These are phyloP conservation scores for Manacus vitellinus DNA, from an alignment of 2,113 vertebrate species.

Conservation along the genomic window DNA sequence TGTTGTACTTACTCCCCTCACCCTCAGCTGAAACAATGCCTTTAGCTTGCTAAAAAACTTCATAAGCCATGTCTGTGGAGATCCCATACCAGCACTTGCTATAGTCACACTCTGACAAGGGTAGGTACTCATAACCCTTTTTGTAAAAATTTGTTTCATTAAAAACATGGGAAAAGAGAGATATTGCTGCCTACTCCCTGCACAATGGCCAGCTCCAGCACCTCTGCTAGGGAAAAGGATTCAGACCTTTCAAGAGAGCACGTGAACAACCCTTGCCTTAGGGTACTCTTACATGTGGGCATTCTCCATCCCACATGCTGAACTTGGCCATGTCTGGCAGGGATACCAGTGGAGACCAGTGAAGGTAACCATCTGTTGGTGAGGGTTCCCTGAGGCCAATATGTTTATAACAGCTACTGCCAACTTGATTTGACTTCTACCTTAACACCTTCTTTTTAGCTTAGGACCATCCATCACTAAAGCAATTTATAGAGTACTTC, in stretches of 20 bases:
- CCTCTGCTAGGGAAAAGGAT: not conserved
- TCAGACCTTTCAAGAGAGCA: not conserved
- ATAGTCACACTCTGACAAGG: not conserved
- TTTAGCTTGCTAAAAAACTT: not conserved
- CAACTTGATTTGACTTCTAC: not conserved
- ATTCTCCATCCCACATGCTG: not conserved
- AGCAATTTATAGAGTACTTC: not conserved
- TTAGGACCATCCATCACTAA: not conserved
- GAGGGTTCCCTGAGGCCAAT: not conserved
- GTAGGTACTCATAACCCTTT: not conserved
- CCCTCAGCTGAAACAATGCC: not conserved
- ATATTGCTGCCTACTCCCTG: not conserved
- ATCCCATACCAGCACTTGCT: not conserved
- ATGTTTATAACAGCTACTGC: not conserved
- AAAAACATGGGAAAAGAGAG: not conserved
- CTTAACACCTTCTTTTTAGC: not conserved
- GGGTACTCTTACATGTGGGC: accelerated
- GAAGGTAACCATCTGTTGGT: not conserved
- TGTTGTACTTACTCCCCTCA: not conserved
- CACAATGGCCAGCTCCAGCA: not conserved
- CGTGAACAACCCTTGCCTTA: not conserved
- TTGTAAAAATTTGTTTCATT: not conserved
- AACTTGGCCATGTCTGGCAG: not conserved
- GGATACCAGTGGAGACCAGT: not conserved
- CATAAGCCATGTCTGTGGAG: not conserved